Percentiles rank a stretch among this genome's conserved stretches.
Evolutionary conservation across 2,113 vertebrate species (phyloP).

Genomic region (Rhinopomastus cyanomelas): DNA sequence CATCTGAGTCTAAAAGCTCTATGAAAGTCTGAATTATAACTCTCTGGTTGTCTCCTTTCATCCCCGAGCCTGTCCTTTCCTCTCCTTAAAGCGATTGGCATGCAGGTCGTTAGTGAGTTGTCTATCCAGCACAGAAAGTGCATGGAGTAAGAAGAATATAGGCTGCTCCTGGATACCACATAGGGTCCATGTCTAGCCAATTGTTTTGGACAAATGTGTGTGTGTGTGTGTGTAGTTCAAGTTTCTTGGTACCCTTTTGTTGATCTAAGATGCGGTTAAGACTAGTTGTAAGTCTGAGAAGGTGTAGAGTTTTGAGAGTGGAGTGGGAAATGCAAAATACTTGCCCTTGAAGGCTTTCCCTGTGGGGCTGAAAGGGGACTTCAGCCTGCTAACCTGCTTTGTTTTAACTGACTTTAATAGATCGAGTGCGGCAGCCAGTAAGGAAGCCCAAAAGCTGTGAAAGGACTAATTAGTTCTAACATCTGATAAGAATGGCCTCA

Average conservation of each 20-base stretch:
- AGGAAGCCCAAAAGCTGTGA: neutral
- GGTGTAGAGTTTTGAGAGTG: neutral
- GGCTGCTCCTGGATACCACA: neutral
- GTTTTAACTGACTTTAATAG: slow-evolving; percentile 26
- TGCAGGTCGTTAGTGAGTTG: neutral
- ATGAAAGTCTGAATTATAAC: slow-evolving; percentile 47
- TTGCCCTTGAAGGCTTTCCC: neutral
- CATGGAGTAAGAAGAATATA: neutral
- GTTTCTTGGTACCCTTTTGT: neutral
- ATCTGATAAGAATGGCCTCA: neutral
- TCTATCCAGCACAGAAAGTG: slow-evolving; percentile 11
- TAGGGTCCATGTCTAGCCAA: neutral
- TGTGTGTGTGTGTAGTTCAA: neutral
- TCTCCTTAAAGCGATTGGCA: slow-evolving; percentile 18
- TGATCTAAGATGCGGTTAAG: neutral
- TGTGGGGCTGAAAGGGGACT: neutral
- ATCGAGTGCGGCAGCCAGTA: neutral
- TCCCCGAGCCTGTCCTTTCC: slow-evolving; percentile 26
- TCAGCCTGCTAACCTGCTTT: neutral
- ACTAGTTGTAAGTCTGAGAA: neutral
- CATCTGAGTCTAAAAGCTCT: slow-evolving; percentile 41
- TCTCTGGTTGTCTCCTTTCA: slow-evolving; percentile 47
- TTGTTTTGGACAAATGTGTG: neutral
- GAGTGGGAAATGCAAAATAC: neutral
- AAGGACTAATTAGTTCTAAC: slow-evolving; percentile 4